A percentile compares a stretch with the other conserved stretches of the same genome.
Conservation (phyloP, 1,140 invertebrate species). For the Trypoxylus dichotomus region DNA sequence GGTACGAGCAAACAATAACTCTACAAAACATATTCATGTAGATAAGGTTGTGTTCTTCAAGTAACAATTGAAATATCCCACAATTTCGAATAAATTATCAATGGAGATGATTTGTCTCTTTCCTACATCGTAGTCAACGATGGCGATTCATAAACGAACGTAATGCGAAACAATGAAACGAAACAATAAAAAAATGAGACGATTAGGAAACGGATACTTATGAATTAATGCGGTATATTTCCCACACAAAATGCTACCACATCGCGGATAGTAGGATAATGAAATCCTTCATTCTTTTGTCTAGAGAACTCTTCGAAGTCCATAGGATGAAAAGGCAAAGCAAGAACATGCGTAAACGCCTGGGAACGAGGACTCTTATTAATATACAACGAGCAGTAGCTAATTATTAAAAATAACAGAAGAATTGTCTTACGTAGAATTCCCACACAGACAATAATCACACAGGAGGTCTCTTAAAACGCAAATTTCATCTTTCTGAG, state of each 20-base stretch:
- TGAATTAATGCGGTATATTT: slow-evolving; percentile 3
- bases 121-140: background rate
- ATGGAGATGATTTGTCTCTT: background rate
- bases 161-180: background rate
- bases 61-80: background rate
- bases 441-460: slow-evolving; percentile 30
- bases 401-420: slow-evolving; percentile 49
- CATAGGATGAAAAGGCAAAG: background rate
- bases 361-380: slow-evolving; percentile 50
- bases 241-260: background rate
- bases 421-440: slow-evolving; percentile 35
- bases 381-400: slow-evolving; percentile 48
- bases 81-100: slow-evolving; percentile 1
- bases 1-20: no score
- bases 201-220: background rate
- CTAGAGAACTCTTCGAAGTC: background rate
- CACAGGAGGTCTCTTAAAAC: slow-evolving; percentile 30
- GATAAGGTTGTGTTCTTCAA: no score
- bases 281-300: background rate
- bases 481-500: slow-evolving; percentile 32
- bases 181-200: background rate
- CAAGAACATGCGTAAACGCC: background rate
- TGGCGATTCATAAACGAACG: background rate
- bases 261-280: background rate
- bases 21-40: no score